Evolutionary conservation across 2,888 invertebrate species (phyloP).

Genomic region (Stenodema calcarata): DNA sequence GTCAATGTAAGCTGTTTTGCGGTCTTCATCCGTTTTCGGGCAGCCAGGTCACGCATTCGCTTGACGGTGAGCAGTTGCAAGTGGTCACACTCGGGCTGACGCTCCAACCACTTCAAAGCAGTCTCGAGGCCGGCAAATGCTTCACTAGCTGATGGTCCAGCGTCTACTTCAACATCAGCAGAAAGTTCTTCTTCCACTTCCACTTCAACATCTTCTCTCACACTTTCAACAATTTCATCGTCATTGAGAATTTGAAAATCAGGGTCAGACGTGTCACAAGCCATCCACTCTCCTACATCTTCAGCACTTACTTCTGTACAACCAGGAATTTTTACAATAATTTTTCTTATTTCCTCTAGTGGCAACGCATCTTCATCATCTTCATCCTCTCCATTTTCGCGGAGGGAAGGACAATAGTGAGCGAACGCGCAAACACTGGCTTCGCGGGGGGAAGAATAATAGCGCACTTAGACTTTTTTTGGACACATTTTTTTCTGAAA

Average conservation of each 20-base stretch:
- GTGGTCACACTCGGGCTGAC: constrained; percentile 53
- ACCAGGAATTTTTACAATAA: constrained; percentile 51
- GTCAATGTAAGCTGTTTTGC: constrained; percentile 46
- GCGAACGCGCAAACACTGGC: constrained; percentile 5
- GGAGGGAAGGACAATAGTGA: background rate
- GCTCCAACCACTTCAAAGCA: constrained; percentile 55
- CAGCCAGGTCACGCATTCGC: constrained; percentile 52
- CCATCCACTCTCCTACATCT: constrained; percentile 54
- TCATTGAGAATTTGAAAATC: constrained; percentile 54
- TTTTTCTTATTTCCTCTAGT: constrained; percentile 40
- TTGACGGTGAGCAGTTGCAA: constrained; percentile 48
- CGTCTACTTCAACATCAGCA: constrained; percentile 41
- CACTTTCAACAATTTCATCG: constrained; percentile 90
- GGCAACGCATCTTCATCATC: constrained; percentile 30
- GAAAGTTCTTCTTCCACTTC: constrained; percentile 40
- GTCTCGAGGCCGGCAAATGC: constrained; percentile 53
- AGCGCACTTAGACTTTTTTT: too few relatives aligned
- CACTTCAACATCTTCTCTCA: constrained; percentile 78
- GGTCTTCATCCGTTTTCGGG: constrained; percentile 46
- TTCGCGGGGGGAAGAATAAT: background rate
- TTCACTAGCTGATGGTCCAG: constrained; percentile 52
- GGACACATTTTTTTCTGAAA: too few relatives aligned
- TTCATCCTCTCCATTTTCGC: too few relatives aligned
- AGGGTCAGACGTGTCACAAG: constrained; percentile 53
- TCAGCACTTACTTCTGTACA: constrained; percentile 50